These are phyloP conservation scores for Caranx melampygus DNA, from an alignment of 2,113 vertebrate genomes.

Conservation along the genomic window DNA sequence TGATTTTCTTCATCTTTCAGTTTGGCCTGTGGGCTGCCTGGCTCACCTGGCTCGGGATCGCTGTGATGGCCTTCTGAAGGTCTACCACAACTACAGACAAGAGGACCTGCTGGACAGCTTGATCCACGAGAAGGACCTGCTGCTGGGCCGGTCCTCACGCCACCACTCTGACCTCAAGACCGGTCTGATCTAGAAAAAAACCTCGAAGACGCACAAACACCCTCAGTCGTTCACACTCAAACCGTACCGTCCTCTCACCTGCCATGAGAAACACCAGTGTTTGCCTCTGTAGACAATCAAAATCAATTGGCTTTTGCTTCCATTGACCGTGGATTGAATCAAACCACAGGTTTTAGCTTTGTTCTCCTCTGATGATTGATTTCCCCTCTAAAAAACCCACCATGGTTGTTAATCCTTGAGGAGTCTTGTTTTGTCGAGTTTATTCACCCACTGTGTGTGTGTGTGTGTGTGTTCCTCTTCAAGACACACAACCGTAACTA, in stretches of 20 bases:
- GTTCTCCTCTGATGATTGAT: constrained; percentile 50
- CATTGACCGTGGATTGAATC: constrained; percentile 32
- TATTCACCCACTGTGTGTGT: constrained; percentile 19
- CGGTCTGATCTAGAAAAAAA: constrained; percentile 87
- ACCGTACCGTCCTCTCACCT: constrained; percentile 35
- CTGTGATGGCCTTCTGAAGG: constrained; percentile 95
- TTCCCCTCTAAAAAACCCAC: background rate
- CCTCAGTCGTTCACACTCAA: constrained; percentile 21
- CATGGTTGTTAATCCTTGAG: constrained; percentile 30
- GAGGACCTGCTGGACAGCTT: constrained; percentile 95
- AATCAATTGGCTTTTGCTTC: constrained; percentile 56
- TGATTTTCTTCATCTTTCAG: constrained; percentile 74
- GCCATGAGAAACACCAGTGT: constrained; percentile 61
- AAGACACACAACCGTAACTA: constrained; percentile 13
- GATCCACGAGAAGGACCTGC: constrained; percentile 95
- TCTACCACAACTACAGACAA: constrained; percentile 95
- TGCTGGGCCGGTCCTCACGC: constrained; percentile 89
- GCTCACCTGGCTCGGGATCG: constrained; percentile 94
- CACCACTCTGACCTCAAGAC: constrained; percentile 87
- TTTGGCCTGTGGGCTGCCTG: constrained; percentile 97
- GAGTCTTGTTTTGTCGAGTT: constrained; percentile 16
- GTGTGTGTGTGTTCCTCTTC: constrained; percentile 16
- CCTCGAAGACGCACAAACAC: constrained; percentile 26
- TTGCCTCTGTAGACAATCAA: constrained; percentile 74
- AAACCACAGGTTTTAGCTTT: constrained; percentile 40